Evolutionary conservation across 1,140 invertebrate species (phyloP).

Genomic region (Caenorhabditis remanei): DNA sequence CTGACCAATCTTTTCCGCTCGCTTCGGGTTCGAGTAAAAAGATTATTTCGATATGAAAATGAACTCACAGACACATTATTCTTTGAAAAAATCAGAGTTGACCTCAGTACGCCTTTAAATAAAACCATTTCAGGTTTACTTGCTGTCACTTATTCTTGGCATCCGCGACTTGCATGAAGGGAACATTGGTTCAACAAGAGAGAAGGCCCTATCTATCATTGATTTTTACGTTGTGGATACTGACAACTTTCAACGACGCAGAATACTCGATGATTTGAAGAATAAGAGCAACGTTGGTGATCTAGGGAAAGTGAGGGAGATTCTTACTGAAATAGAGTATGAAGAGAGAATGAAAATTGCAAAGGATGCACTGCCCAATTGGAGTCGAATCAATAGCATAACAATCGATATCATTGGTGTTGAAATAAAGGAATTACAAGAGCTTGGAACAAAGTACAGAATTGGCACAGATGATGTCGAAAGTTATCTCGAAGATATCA

Average conservation of each 20-base stretch:
- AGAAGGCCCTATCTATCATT: background rate
- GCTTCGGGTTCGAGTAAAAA: no score
- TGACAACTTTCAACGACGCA: background rate
- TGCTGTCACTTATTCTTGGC: background rate
- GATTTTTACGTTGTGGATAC: slow-evolving; percentile 17
- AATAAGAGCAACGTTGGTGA: background rate
- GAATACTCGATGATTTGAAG: slow-evolving; percentile 4
- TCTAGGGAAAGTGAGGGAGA: background rate
- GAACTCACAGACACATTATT: no score
- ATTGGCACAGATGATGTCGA: background rate
- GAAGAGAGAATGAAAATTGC: slow-evolving; percentile 20
- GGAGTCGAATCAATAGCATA: slow-evolving; percentile 13
- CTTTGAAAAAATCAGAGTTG: background rate
- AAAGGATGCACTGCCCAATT: slow-evolving; percentile 9
- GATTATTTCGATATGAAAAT: no score
- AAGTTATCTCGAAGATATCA: slow-evolving; percentile 6
- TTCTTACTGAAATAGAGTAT: background rate
- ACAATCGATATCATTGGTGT: slow-evolving; percentile 17
- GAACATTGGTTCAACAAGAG: background rate
- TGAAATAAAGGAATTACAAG: background rate
- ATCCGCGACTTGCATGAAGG: background rate
- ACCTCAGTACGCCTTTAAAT: background rate
- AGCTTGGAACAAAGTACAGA: background rate
- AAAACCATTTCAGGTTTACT: slow-evolving; percentile 25
- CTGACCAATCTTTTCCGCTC: no score